These are phyloP conservation scores for Equus przewalskii DNA, from an alignment of 2,113 vertebrate species.

Conservation along the genomic window DNA sequence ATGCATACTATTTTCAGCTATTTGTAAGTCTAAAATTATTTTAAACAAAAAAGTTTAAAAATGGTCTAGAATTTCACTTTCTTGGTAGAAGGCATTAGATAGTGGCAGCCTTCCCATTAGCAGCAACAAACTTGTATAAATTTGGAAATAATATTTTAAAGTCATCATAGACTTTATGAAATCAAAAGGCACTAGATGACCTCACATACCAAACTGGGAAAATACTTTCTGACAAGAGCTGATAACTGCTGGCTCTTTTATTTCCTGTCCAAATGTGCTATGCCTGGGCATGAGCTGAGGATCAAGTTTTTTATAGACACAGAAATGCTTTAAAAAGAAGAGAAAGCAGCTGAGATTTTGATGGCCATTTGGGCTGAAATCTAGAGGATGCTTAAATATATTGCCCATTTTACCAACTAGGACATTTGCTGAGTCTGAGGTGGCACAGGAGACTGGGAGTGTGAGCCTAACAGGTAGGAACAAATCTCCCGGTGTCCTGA, in stretches of 20 bases:
- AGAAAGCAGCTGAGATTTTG: neutral
- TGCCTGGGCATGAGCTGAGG: neutral
- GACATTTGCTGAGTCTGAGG: neutral
- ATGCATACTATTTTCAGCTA: neutral
- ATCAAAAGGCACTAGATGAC: neutral
- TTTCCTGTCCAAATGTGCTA: neutral
- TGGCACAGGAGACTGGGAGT: neutral
- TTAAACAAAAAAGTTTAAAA: neutral
- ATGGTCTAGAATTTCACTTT: neutral
- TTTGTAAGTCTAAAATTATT: neutral
- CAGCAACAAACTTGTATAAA: neutral
- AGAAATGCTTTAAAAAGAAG: neutral
- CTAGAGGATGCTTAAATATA: neutral
- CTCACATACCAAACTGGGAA: neutral
- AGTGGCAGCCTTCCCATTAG: neutral
- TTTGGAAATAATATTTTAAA: neutral
- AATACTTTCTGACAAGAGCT: neutral
- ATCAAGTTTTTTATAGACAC: neutral
- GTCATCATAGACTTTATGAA: neutral
- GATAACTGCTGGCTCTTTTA: neutral
- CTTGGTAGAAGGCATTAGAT: neutral
- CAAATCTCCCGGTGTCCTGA: neutral
- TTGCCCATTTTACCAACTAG: neutral
- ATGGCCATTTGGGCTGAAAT: neutral
- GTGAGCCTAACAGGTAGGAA: neutral